Evolutionary conservation across 1,140 invertebrate species (phyloP).

Genomic region (Heliconius himera): DNA sequence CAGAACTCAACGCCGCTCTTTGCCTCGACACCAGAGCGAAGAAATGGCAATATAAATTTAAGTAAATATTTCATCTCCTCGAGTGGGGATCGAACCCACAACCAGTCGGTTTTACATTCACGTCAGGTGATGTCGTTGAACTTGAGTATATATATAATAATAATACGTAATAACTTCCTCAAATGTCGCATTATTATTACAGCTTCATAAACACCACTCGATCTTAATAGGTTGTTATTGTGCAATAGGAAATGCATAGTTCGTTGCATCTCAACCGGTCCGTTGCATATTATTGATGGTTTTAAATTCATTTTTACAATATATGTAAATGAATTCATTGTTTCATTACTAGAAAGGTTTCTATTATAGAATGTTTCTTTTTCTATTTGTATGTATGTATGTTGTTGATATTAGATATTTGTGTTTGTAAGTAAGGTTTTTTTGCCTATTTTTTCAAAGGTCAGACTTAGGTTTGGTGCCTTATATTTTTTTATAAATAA

Average conservation of each 20-base stretch:
- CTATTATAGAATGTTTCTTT: background rate
- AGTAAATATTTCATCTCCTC: too few relatives aligned
- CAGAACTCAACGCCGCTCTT: too few relatives aligned
- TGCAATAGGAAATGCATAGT: constrained; percentile 50
- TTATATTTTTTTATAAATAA: too few relatives aligned
- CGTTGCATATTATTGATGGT: constrained; percentile 35
- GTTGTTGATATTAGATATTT: too few relatives aligned
- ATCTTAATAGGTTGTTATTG: constrained; percentile 39
- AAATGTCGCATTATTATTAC: constrained; percentile 24
- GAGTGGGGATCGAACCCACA: too few relatives aligned
- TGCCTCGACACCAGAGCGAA: too few relatives aligned
- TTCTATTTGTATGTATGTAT: background rate
- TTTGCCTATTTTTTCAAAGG: too few relatives aligned
- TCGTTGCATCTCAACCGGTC: constrained; percentile 45
- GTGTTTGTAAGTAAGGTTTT: too few relatives aligned
- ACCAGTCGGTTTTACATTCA: too few relatives aligned
- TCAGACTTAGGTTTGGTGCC: too few relatives aligned
- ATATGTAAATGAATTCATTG: background rate
- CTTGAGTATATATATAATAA: background rate
- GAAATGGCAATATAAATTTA: too few relatives aligned
- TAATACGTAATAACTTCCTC: constrained; percentile 20
- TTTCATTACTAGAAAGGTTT: background rate
- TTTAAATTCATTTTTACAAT: constrained; percentile 16
- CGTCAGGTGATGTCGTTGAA: background rate
- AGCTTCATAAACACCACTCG: constrained; percentile 13